Conservation (phyloP, 2,797 vertebrate species). For the Pelobates cultripes region DNA sequence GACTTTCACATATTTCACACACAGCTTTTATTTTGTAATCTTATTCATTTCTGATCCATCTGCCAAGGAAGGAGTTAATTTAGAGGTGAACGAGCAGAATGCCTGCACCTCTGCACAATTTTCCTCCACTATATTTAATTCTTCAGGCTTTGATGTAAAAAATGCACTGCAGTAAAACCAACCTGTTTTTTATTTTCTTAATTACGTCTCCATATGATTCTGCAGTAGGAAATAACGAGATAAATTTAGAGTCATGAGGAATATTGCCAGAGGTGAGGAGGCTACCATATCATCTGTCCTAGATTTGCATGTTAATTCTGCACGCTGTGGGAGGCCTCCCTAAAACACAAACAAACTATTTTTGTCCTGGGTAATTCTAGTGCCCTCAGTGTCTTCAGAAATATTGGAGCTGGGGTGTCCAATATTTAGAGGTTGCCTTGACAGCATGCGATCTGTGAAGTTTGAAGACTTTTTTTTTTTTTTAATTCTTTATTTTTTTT, state of each 20-base stretch:
- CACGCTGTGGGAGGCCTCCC: neutral
- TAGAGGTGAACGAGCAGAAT: neutral
- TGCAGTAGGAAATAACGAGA: neutral
- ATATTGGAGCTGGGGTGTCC: too few species aligned
- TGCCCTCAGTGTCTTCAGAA: too few species aligned
- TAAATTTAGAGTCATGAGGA: neutral
- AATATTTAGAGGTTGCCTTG: too few species aligned
- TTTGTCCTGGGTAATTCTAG: neutral
- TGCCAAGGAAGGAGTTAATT: neutral
- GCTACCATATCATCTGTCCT: neutral
- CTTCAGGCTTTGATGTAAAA: neutral
- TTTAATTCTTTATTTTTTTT: too few species aligned
- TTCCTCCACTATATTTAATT: neutral
- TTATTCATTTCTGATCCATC: too few species aligned
- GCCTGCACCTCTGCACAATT: neutral
- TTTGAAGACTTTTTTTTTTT: too few species aligned
- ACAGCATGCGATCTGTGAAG: too few species aligned
- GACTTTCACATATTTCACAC: neutral
- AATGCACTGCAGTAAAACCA: neutral
- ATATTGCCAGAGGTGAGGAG: neutral
- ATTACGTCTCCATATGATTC: conserved; percentile 1
- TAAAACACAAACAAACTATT: neutral
- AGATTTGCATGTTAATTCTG: neutral
- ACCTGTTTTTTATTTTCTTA: neutral
- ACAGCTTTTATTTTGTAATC: too few species aligned